These are phyloP conservation scores for Argyrosomus japonicus DNA, from an alignment of 2,113 vertebrate species.

Conservation along the genomic window DNA sequence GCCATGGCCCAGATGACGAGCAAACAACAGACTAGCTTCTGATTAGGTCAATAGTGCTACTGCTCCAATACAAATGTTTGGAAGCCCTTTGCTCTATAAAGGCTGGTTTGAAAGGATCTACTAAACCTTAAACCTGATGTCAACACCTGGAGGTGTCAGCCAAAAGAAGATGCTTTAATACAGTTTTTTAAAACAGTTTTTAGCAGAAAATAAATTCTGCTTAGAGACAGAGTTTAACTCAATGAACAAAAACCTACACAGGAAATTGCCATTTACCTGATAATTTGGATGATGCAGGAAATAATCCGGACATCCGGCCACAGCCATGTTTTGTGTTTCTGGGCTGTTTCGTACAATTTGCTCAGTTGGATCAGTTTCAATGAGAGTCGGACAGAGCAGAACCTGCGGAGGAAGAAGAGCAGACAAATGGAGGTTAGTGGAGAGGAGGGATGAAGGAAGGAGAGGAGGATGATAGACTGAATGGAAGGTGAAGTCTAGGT, in stretches of 20 bases:
- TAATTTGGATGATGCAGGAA: constrained; percentile 90
- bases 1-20: constrained; percentile 42
- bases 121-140: not conserved
- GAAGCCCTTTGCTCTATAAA: constrained; percentile 44
- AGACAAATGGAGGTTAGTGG: constrained; percentile 46
- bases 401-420: constrained; percentile 50
- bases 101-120: not conserved
- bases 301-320: constrained; percentile 92
- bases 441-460: constrained; percentile 17
- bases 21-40: constrained; percentile 32
- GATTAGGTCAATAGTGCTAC: constrained; percentile 39
- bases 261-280: constrained; percentile 76
- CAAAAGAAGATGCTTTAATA: constrained; percentile 6
- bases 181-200: too few relatives aligned
- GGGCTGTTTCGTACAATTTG: constrained; percentile 67
- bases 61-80: constrained; percentile 40
- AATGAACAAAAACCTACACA: not conserved
- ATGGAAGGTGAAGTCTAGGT: constrained; percentile 40
- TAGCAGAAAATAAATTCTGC: not conserved
- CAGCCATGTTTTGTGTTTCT: constrained; percentile 84
- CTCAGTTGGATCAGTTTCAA: constrained; percentile 74
- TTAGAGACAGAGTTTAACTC: not conserved
- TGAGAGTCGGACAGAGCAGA: constrained; percentile 34
- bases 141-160: not conserved
- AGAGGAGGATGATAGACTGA: constrained; percentile 44